phyloP scores from a whole-genome alignment of 2,888 invertebrate genomes.

The Drosophila sordidula region DNA sequence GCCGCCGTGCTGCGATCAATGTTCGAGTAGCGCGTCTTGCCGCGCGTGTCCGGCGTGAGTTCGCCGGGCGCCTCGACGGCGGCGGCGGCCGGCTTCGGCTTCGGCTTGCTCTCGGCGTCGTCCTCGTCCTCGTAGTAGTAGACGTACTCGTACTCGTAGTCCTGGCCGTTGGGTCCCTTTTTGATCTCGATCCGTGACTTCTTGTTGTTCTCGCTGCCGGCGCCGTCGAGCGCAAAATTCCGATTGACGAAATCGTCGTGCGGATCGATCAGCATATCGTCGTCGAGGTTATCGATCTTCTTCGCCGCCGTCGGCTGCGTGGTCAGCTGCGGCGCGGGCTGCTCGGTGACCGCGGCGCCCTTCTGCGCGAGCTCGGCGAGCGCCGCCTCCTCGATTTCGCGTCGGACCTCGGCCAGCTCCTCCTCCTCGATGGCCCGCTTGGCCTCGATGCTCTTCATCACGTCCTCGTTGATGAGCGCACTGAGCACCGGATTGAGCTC shows the following conservation, averaged over 20 bases:
- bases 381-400: conserved; percentile 66
- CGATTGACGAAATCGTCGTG: conserved; percentile 85
- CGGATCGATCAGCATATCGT: conserved; percentile 75
- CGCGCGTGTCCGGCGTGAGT: conserved; percentile 84
- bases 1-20: conserved; percentile 84
- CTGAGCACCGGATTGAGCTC: conserved; percentile 85
- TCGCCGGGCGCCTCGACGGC: conserved; percentile 58
- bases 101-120: conserved; percentile 82
- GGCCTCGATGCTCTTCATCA: conserved; percentile 86
- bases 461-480: conserved; percentile 85
- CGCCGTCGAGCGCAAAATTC: conserved; percentile 87
- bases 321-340: conserved; percentile 65
- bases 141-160: conserved; percentile 96
- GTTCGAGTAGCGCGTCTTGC: conserved; percentile 85
- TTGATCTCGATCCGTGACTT: conserved; percentile 92
- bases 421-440: conserved; percentile 84
- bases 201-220: conserved; percentile 89
- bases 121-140: conserved; percentile 96
- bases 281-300: conserved; percentile 59
- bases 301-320: conserved; percentile 68
- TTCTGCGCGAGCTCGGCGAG: conserved; percentile 50
- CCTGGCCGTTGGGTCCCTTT: conserved; percentile 95
- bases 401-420: conserved; percentile 75
- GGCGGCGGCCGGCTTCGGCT: conserved; percentile 84
- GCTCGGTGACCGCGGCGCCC: conserved; percentile 53